A percentile compares a stretch with the other conserved stretches of the same genome.
These are phyloP conservation scores for Epistrophe eligans DNA, from an alignment of 2,888 invertebrate genomes.

Conservation along the genomic window DNA sequence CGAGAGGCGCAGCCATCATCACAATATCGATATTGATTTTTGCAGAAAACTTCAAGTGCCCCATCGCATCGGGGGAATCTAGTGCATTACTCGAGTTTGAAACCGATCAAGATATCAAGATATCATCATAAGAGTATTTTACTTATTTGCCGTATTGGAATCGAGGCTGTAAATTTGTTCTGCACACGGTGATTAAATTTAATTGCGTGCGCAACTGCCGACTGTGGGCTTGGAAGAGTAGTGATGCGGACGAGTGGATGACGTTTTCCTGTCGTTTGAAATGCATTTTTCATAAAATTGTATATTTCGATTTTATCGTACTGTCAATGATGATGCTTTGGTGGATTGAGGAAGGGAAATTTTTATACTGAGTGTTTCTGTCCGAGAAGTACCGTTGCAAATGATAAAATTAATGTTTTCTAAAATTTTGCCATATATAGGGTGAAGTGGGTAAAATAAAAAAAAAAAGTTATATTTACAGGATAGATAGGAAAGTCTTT, in stretches of 20 bases:
- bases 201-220: constrained; percentile 40
- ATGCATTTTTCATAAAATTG: constrained; percentile 9
- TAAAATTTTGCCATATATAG: too few relatives aligned
- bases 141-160: constrained; percentile 51
- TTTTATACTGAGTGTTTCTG: not conserved
- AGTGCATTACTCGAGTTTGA: constrained; percentile 70
- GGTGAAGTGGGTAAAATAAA: too few relatives aligned
- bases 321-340: not conserved
- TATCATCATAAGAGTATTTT: constrained; percentile 70
- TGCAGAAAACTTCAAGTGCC: not conserved
- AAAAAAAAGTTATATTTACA: too few relatives aligned
- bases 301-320: constrained; percentile 19
- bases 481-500: too few relatives aligned
- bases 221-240: constrained; percentile 17
- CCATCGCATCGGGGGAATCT: constrained; percentile 26
- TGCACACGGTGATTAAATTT: constrained; percentile 68
- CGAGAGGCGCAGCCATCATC: not conserved
- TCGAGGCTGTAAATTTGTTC: constrained; percentile 68
- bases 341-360: too few relatives aligned
- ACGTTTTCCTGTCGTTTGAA: constrained; percentile 20
- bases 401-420: not conserved
- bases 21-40: not conserved
- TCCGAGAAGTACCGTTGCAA: not conserved
- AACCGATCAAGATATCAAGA: constrained; percentile 74
- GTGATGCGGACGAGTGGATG: not conserved